A percentile compares a stretch with the other conserved stretches of the same genome.
Evolutionary conservation across 2,797 vertebrate species (phyloP).

Genomic region (Microtus obscurus): DNA sequence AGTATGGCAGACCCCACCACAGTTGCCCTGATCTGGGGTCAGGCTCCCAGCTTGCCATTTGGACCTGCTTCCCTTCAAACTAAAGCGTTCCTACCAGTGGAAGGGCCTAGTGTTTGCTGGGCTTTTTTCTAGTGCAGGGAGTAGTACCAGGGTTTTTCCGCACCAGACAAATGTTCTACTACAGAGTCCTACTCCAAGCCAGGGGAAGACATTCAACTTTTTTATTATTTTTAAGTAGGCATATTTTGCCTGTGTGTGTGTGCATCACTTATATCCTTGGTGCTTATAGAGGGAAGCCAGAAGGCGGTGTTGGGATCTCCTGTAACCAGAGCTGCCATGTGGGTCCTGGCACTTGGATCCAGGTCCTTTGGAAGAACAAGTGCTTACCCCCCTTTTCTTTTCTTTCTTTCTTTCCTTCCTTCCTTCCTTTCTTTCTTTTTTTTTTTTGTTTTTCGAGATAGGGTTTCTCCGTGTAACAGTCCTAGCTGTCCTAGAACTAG

Average conservation of each 20-base stretch:
- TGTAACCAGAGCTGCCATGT: neutral
- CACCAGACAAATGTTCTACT: neutral
- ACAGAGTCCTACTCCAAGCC: neutral
- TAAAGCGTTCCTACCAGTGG: neutral
- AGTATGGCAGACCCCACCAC: neutral
- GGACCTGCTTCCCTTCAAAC: neutral
- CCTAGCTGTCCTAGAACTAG: no score
- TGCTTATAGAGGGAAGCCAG: neutral
- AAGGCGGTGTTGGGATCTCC: neutral
- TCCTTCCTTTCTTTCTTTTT: no score
- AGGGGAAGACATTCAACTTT: neutral
- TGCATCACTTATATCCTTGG: neutral
- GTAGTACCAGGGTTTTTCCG: neutral
- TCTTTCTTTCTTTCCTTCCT: rapidly evolving
- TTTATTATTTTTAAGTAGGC: neutral
- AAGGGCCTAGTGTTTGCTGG: neutral
- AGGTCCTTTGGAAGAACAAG: neutral
- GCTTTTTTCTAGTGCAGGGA: neutral
- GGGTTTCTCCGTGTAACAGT: no score
- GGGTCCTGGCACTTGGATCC: neutral
- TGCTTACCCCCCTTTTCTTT: no score
- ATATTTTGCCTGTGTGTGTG: neutral
- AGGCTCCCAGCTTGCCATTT: neutral
- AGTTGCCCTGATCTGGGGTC: neutral
- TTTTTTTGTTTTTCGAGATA: no score